Evolutionary conservation across 2,113 vertebrate genomes (phyloP), one percentile per base, ranked within the genome.

Genomic region (Pimephales promelas): DNA sequence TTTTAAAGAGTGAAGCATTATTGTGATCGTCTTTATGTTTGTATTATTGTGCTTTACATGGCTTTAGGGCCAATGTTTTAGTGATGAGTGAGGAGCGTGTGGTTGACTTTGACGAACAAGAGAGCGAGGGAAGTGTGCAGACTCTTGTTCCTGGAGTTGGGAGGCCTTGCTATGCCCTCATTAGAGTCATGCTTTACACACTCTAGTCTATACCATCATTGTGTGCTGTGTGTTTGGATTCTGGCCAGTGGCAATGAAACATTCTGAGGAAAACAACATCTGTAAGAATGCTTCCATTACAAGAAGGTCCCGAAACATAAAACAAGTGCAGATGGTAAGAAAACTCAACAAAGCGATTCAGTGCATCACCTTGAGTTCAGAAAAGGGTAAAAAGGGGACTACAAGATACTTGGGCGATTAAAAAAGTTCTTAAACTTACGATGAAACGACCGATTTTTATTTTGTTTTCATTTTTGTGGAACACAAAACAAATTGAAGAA

Each of bases 21-120:
- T 71, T 81, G 68, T 34, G 71, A 84, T 36, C 47, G 45, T 20
- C 40, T 20, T n/a, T 40, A 31, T 54, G 52, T 75, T 70, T 81
- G n/a, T 81, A 79, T 75, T 54, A 56, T 56, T 68, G 26, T 81
- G 36, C 71, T 87, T 88, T 66, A 77, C 56, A 80, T 83, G 71
- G 83, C 83, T 85, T 82, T 86, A 66, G 87, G 80, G 24, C 26
- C 20, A 74, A 81, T 85, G 85, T 59, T 78, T 88, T 80, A 81
- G 72, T 88, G 59, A 83, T 84, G 71, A 83, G 54, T 84, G 71
- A 83, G 54, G 14, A 40, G 14, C 18, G 28, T 16, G 28, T 57
- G 82, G 61, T 70, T 26, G 43, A 28, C 24, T 76, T 54, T n/a
- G 47, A 45, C 14, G 18, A 59, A 61, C 11, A 10, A 52, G 43